Base-by-base conservation (phyloP, 2,797 vertebrate genomes). In the Xenops minutus region DNA sequence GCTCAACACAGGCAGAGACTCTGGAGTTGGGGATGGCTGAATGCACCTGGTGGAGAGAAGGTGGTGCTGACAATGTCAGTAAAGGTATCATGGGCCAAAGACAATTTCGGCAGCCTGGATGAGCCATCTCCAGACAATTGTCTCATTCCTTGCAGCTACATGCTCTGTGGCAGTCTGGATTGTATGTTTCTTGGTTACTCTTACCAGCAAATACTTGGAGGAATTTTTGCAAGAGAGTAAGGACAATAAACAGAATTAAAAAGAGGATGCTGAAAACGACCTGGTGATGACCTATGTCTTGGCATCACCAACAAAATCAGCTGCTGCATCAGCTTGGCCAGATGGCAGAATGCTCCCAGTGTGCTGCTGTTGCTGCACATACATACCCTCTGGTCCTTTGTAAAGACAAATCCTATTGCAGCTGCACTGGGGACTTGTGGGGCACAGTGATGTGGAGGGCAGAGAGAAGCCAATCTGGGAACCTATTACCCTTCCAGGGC, bases 271-370 rank as follows among this genome's bases (percentile, higher is more conserved):
- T 43, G 23, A 54, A 89, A 72, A 62, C 59, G 32, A 51, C 5
- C 4, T 68, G 12, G 51, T 52, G 29, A 52, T 52, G 51, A 32
- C 11, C 29, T 52, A 20, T 61, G 10, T 72, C 37, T 82, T 46
- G 24, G 12, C 30, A 79, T 24, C 49, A 24, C 19, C 8, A 43
- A 64, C 39, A 30, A 5, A 43, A 55, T n/a, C 36, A 78, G 16
- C 14, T 3, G 0, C 23, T 1, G 1, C n/a, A 32, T 10, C 29
- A 49, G 37, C 14, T 0, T 73, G 10, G 15, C 6, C 0, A 2
- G 8, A 6, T 43, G 3, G 2, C 12, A 64, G 39, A 76, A 36
- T 6, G 8, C 13, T 79, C 19, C 19, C 6, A 54, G 23, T 10
- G 4, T 41, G 14, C 24, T 39, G 13, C 29, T 1, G 11, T 26